Evolutionary conservation across 2,888 invertebrate species (phyloP), one percentile per base, ranked within the genome.

Genomic region (Mongoloraphidia duomilia): DNA sequence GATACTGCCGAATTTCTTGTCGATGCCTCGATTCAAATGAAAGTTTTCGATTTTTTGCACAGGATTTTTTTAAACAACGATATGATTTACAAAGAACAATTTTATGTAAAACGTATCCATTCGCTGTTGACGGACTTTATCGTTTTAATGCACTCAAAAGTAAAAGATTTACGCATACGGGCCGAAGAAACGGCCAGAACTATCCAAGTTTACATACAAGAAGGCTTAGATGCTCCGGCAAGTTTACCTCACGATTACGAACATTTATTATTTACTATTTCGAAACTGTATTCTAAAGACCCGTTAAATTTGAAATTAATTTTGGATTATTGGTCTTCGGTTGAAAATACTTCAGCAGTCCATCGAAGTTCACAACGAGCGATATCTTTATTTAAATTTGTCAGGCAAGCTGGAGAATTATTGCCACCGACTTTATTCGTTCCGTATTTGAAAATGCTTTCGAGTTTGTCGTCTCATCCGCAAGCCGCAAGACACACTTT

Each of bases 141-240:
- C 44, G 83, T 88, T 53, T 77, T 87, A 48, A 89, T 94, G 89
- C 94, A 93, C 47, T 76, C 91, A 44, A 94, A 93, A 77, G 79
- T 88, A 0, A 86, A 86, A 58, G 88, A 89, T 63, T 67, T 90
- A 52, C 72, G 86, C 44, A 82, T 82, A 58, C 75, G 86, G 57
- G 93, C 92, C 0, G 94, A 95, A 66, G 95, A 96, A 66, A 83
- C 84, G 2, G 85, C 89, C 11, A 77, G 88, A 51, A 82, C 86
- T 1, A 79, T 84, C 40, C 78, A 82, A 54, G 79, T 81, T 58
- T 85, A 83, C 67, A 72, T 75, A 9, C 76, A 81, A 52, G 86
- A 89, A 62, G 89, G 89, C 0, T 68, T 91, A 12, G 78, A 84
- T 49, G 79, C 87, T 9, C 88, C 89, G 3, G 75, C 79, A 9